Base-by-base conservation (phyloP, 2,888 invertebrate species). In the Bruchidius siliquastri region DNA sequence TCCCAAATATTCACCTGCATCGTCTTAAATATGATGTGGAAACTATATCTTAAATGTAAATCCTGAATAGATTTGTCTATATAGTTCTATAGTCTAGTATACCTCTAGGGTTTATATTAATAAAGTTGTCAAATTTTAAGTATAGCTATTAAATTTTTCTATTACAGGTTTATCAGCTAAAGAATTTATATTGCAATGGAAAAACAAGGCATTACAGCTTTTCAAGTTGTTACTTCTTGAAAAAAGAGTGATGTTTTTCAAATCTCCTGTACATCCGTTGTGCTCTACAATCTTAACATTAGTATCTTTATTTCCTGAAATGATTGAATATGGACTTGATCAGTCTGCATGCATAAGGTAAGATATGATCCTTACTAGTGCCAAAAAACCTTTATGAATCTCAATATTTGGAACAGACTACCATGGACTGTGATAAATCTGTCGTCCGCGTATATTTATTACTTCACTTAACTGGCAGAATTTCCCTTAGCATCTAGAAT, bases 211-310 rank as follows among this genome's bases (percentile, higher is more conserved):
- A 67, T 87, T 99, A 72, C 88, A 98, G 75, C 87, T 99, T 70
- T 98, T 98, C 85, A 99, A 99, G 87, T 88, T 99, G 73, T 87
- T 99, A 73, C 88, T 99, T 71, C 88, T 99, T 75, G 96, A 98
- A 84, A 92, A 94, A 80, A 91, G 94, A 85, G 93, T 98, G 68
- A 91, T 99, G 72, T 95, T 98, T 84, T 96, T 95, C 86, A 95
- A 96, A 73, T 94, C 97, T 21, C 98, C 98, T 0, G 98, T 98
- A 0, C 94, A 96, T 76, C 92, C 93, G 8, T 88, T 99, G 78
- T 97, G 98, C 80, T 91, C 94, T 8, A 91, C 94, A 4, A 91
- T 99, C 80, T 88, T 99, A 72, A 94, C 97, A 6, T 89, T 99
- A 71, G 89, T 97, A 0, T 98, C 98, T 0, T 86, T 99, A 66